A percentile compares a stretch with the other conserved stretches of the same genome.
Evolutionary conservation across 1,140 invertebrate species (phyloP).

Genomic region (Lutraria rhynchaena): DNA sequence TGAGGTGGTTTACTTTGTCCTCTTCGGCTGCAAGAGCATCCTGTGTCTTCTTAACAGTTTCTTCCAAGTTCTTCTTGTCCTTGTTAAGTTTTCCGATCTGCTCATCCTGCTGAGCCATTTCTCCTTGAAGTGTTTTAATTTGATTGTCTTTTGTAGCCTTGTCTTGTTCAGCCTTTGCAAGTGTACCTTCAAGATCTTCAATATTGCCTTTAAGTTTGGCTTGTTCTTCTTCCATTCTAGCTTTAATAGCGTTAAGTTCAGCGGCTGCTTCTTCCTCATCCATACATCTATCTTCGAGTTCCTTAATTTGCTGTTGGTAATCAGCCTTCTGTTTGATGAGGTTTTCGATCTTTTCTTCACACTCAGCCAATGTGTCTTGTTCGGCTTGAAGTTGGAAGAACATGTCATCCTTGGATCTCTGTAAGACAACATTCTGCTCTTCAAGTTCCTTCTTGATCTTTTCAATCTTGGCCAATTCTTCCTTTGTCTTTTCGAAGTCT

Average conservation of each 20-base stretch:
- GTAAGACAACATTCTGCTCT: conserved; percentile 90
- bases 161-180: conserved; percentile 94
- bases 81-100: conserved; percentile 99
- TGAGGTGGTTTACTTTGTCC: conserved; percentile 99
- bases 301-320: conserved; percentile 96
- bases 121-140: conserved; percentile 96
- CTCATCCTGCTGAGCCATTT: conserved; percentile 98
- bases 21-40: conserved; percentile 98
- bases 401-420: conserved; percentile 95
- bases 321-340: conserved; percentile 97
- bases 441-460: conserved; percentile 98
- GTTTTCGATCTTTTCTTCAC: conserved; percentile 95
- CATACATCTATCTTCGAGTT: conserved; percentile 95
- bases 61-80: conserved; percentile 98
- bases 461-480: conserved; percentile 95
- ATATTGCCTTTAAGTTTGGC: conserved; percentile 96
- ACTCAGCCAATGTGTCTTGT: conserved; percentile 86
- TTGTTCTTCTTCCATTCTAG: conserved; percentile 97
- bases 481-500: conserved; percentile 95
- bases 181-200: conserved; percentile 94
- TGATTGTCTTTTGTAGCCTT: conserved; percentile 99
- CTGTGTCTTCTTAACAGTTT: conserved; percentile 95
- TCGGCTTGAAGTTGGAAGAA: conserved; percentile 90
- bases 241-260: conserved; percentile 94
- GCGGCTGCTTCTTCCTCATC: conserved; percentile 97